These are phyloP conservation scores for Laticauda colubrina DNA, from an alignment of 2,113 vertebrate species.

Conservation along the genomic window DNA sequence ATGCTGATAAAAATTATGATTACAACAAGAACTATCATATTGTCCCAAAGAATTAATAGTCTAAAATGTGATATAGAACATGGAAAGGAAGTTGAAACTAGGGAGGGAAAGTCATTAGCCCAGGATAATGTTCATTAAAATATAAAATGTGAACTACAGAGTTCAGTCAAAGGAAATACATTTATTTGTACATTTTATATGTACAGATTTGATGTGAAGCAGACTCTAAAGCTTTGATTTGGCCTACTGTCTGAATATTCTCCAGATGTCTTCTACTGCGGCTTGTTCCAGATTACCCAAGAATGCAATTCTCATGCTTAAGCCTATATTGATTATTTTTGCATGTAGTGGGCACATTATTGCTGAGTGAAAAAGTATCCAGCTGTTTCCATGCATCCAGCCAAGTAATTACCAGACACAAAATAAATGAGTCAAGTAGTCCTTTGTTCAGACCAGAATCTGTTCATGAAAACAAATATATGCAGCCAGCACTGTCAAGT, in stretches of 20 bases:
- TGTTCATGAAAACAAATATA: background rate
- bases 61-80: background rate
- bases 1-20: background rate
- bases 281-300: background rate
- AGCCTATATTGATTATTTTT: background rate
- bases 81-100: background rate
- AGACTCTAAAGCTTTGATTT: background rate
- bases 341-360: background rate
- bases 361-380: conserved; percentile 15
- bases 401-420: conserved; percentile 1
- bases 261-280: background rate
- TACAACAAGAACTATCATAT: background rate
- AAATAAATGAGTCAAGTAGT: conserved; percentile 10
- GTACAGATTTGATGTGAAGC: background rate
- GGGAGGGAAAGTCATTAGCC: background rate
- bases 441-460: background rate
- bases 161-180: background rate
- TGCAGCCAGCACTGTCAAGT: background rate
- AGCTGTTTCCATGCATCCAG: background rate
- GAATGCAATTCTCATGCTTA: background rate
- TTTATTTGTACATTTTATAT: background rate
- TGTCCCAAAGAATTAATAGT: background rate
- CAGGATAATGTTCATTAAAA: background rate
- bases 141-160: background rate
- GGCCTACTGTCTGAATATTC: background rate